Percentiles rank a stretch among this genome's conserved stretches.
phyloP scores from a whole-genome alignment of 2,888 invertebrate genomes.

The Patella pellucida region DNA sequence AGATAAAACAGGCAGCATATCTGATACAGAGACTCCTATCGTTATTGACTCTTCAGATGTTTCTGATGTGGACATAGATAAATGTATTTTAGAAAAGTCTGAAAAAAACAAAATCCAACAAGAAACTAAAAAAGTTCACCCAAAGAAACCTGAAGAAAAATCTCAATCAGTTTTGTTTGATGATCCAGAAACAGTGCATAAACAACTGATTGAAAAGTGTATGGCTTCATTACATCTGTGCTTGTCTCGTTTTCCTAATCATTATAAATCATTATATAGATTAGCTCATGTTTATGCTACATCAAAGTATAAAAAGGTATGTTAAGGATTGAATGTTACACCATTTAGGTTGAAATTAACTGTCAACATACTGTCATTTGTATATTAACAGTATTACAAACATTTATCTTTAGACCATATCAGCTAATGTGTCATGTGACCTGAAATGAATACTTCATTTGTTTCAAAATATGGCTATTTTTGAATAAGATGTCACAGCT shows the following conservation, averaged over 20 bases:
- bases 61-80: not conserved
- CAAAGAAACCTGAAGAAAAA: not conserved
- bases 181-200: slow-evolving; percentile 19
- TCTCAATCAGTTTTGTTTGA: not conserved
- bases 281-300: slow-evolving; percentile 83
- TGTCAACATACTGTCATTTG: no score
- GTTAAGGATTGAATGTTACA: slow-evolving; percentile 15
- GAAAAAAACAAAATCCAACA: not conserved
- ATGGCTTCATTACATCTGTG: slow-evolving; percentile 84
- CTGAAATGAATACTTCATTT: no score
- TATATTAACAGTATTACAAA: no score
- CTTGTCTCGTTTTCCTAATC: slow-evolving; percentile 86
- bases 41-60: no score
- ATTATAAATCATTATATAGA: slow-evolving; percentile 93
- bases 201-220: slow-evolving; percentile 78
- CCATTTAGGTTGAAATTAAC: not conserved
- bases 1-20: no score
- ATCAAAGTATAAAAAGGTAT: slow-evolving; percentile 53
- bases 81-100: not conserved
- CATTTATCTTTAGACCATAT: no score
- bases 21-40: no score
- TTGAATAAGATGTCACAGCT: no score
- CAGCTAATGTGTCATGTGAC: no score
- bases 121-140: not conserved
- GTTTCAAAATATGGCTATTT: no score